Percentiles rank a stretch among this genome's conserved stretches.
Conservation (phyloP, 2,888 invertebrate genomes). For the Drosophila greeni region DNA sequence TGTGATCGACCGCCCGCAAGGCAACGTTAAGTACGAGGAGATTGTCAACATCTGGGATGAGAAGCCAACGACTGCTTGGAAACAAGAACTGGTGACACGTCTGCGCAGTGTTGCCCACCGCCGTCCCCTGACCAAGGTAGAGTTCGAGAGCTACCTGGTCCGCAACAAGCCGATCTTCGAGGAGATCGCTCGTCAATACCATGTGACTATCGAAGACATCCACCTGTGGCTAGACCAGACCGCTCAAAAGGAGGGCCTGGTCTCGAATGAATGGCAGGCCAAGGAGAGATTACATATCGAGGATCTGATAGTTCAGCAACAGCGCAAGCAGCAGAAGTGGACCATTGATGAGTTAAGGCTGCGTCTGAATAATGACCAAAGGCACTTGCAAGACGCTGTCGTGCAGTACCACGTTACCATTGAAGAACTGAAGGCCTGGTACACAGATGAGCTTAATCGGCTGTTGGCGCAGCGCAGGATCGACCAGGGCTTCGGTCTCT, state of each 20-base stretch:
- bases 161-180: conserved; percentile 64
- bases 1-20: conserved; percentile 60
- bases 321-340: conserved; percentile 67
- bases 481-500: conserved; percentile 54
- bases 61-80: conserved; percentile 56
- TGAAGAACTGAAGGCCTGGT: conserved; percentile 72
- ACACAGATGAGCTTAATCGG: conserved; percentile 67
- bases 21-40: conserved; percentile 51
- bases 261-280: conserved; percentile 69
- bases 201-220: conserved; percentile 71
- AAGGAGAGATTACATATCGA: conserved; percentile 69
- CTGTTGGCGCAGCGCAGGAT: conserved; percentile 63
- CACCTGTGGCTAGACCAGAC: conserved; percentile 67
- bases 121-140: conserved; percentile 67
- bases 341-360: conserved; percentile 75
- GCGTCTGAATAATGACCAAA: conserved; percentile 63
- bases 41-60: conserved; percentile 46
- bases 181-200: conserved; percentile 67
- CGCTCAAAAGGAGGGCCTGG: conserved; percentile 62
- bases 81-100: conserved; percentile 61
- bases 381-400: conserved; percentile 60
- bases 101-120: conserved; percentile 60
- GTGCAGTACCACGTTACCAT: conserved; percentile 67
- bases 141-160: conserved; percentile 68
- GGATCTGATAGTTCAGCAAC: conserved; percentile 65